A percentile compares a stretch with the other conserved stretches of the same genome.
phyloP scores from a whole-genome alignment of 2,888 invertebrate species.

The Prionchulus punctatus region DNA sequence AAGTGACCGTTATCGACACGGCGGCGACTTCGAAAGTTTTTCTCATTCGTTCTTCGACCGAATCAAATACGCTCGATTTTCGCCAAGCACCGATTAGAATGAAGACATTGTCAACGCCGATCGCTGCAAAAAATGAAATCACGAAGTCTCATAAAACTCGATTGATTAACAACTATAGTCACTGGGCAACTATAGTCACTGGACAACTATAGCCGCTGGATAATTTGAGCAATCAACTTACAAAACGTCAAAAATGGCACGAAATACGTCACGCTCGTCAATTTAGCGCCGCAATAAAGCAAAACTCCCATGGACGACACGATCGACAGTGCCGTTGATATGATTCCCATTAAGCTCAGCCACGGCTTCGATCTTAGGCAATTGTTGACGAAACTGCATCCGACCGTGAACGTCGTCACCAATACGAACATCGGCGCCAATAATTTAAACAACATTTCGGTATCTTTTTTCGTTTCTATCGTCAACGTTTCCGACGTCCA shows the following conservation, averaged over 20 bases:
- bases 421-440: conserved; percentile 25
- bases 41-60: conserved; percentile 68
- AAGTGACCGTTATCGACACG: conserved; percentile 83
- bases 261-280: conserved; percentile 29
- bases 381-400: conserved; percentile 35
- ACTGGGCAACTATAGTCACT: no score
- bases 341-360: conserved; percentile 69
- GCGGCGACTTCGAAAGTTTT: conserved; percentile 77
- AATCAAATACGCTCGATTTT: conserved; percentile 48
- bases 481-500: conserved; percentile 31
- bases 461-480: conserved; percentile 24
- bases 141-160: background rate
- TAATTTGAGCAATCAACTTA: no score
- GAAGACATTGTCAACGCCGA: conserved; percentile 88
- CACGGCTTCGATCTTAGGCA: conserved; percentile 81
- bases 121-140: conserved; percentile 47
- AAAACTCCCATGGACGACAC: conserved; percentile 73
- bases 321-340: conserved; percentile 79
- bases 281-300: conserved; percentile 54
- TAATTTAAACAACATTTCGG: conserved; percentile 25
- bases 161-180: no score
- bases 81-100: conserved; percentile 89
- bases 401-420: conserved; percentile 27
- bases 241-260: conserved; percentile 33
- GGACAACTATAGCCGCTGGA: no score